Conservation (phyloP, 1,140 invertebrate genomes). For the Diorhabda carinulata region DNA sequence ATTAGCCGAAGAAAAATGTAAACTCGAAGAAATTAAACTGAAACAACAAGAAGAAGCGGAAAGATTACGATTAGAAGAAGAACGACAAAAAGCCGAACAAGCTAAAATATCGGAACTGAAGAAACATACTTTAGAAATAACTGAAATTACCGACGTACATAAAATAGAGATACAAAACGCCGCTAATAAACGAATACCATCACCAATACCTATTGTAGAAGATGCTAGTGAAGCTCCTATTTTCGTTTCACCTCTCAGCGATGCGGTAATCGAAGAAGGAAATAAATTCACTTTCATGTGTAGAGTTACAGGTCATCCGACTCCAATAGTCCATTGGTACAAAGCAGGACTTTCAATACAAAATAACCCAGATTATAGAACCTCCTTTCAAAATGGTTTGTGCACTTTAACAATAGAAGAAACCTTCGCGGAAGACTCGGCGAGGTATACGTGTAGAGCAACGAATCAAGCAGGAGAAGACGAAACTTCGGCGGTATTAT, state of each 20-base stretch:
- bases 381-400: constrained; percentile 68
- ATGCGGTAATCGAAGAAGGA: constrained; percentile 69
- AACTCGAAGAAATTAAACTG: constrained; percentile 27
- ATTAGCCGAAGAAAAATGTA: constrained; percentile 28
- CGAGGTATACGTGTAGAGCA: constrained; percentile 70
- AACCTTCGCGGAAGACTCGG: constrained; percentile 77
- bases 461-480: constrained; percentile 64
- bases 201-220: constrained; percentile 27
- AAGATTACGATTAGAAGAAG: constrained; percentile 21
- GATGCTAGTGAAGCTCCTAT: constrained; percentile 50
- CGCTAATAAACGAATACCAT: constrained; percentile 24
- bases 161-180: constrained; percentile 22
- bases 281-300: constrained; percentile 47
- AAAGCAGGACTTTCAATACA: constrained; percentile 56
- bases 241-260: constrained; percentile 62
- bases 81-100: constrained; percentile 27
- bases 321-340: constrained; percentile 80
- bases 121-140: constrained; percentile 30
- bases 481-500: constrained; percentile 69
- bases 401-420: constrained; percentile 68
- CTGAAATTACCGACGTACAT: constrained; percentile 32
- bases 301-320: constrained; percentile 62
- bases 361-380: constrained; percentile 51
- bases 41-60: constrained; percentile 29
- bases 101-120: constrained; percentile 31